Evolutionary conservation across 2,113 vertebrate species (phyloP).

Genomic region (Rhizomys pruinosus): DNA sequence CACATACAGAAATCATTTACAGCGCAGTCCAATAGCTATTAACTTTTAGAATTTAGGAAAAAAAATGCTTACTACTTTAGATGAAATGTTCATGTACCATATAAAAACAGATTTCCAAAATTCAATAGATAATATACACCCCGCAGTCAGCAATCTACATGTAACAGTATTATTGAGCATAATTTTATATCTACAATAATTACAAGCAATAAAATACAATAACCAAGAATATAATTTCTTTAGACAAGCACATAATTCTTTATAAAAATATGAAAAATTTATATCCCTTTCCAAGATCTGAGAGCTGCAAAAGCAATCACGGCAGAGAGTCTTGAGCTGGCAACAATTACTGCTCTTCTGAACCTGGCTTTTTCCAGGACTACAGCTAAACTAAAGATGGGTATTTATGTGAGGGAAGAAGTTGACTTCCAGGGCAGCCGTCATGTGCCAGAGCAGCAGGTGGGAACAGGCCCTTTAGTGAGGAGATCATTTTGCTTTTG

Average conservation of each 20-base stretch:
- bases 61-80: slow-evolving; percentile 67
- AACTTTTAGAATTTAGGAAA: slow-evolving; percentile 55
- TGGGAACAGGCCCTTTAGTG: neutral
- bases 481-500: neutral
- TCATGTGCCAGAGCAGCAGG: neutral
- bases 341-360: neutral
- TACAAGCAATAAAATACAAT: slow-evolving; percentile 75
- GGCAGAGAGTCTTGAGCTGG: neutral
- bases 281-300: slow-evolving; percentile 31
- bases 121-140: slow-evolving; percentile 72
- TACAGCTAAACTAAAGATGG: neutral
- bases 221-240: slow-evolving; percentile 64
- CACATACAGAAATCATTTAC: slow-evolving; percentile 54
- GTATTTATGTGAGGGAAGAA: neutral
- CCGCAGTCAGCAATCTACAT: slow-evolving; percentile 62
- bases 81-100: slow-evolving; percentile 60
- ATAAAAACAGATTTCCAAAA: slow-evolving; percentile 67
- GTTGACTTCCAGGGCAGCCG: neutral
- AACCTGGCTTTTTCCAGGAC: neutral
- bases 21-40: slow-evolving; percentile 61
- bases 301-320: slow-evolving; percentile 38
- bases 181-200: slow-evolving; percentile 74
- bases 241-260: slow-evolving; percentile 67
- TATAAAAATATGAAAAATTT: slow-evolving; percentile 63
- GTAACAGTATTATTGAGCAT: slow-evolving; percentile 63